These are phyloP conservation scores for Esox niger DNA, from an alignment of 2,113 vertebrate species.

Conservation along the genomic window DNA sequence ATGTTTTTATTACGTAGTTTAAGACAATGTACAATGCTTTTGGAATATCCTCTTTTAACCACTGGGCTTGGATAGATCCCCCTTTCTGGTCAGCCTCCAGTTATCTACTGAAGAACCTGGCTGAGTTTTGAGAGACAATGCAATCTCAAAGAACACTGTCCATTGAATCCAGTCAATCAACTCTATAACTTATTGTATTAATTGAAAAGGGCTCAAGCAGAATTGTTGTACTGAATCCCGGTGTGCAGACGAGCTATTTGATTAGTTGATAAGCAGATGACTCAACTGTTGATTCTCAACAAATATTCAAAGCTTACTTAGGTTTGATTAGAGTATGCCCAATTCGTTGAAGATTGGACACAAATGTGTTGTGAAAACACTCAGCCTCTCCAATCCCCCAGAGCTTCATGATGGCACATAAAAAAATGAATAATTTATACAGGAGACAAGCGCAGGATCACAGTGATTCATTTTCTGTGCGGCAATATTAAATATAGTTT, in stretches of 20 bases:
- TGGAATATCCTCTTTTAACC: background rate
- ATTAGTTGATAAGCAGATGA: slow-evolving; percentile 74
- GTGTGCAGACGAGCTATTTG: slow-evolving; percentile 67
- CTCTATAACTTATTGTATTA: slow-evolving; percentile 57
- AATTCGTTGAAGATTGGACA: slow-evolving; percentile 70
- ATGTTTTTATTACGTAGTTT: slow-evolving; percentile 34
- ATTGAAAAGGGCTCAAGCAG: slow-evolving; percentile 63
- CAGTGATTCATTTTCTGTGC: slow-evolving; percentile 68
- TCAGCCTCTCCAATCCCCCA: slow-evolving; percentile 69
- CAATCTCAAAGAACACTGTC: slow-evolving; percentile 39
- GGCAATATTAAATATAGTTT: slow-evolving; percentile 68
- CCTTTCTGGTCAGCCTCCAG: slow-evolving; percentile 15
- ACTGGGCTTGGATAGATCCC: slow-evolving; percentile 12
- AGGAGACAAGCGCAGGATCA: slow-evolving; percentile 65
- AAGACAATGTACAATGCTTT: slow-evolving; percentile 2
- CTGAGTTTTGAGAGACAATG: slow-evolving; percentile 39
- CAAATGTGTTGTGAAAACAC: slow-evolving; percentile 72
- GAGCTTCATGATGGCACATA: slow-evolving; percentile 66
- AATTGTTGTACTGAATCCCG: slow-evolving; percentile 45
- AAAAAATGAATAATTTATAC: slow-evolving; percentile 75
- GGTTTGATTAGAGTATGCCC: slow-evolving; percentile 69
- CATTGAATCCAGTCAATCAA: background rate
- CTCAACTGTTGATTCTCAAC: slow-evolving; percentile 45
- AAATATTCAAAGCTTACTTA: slow-evolving; percentile 71
- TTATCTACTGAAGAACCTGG: slow-evolving; percentile 27